These are phyloP conservation scores for Glyptemys insculpta DNA, from an alignment of 2,797 vertebrate genomes.

Conservation along the genomic window DNA sequence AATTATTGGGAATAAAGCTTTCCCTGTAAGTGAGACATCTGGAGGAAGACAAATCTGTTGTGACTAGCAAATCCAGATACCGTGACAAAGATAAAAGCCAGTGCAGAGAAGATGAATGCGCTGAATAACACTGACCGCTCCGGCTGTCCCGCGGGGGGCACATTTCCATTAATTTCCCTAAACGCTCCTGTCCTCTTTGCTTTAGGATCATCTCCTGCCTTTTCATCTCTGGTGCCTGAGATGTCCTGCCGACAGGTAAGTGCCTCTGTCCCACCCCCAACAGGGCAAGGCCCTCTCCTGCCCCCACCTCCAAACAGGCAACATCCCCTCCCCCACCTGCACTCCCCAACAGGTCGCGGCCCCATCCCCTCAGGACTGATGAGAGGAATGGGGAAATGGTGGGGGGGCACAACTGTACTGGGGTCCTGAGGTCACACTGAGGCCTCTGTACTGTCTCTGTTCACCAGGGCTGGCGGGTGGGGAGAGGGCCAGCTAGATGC, in stretches of 20 bases:
- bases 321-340: background rate
- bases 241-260: background rate
- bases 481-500: background rate
- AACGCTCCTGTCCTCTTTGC: background rate
- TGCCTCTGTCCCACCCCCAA: background rate
- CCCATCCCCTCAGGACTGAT: background rate
- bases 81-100: background rate
- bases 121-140: background rate
- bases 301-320: background rate
- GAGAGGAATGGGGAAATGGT: background rate
- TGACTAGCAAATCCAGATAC: constrained; percentile 21
- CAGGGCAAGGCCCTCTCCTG: background rate
- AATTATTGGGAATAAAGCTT: constrained; percentile 75
- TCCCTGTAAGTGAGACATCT: constrained; percentile 50
- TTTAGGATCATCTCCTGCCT: background rate
- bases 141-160: background rate
- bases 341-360: background rate
- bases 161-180: background rate
- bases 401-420: background rate
- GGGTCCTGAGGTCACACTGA: background rate
- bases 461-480: background rate
- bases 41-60: constrained; percentile 62
- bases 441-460: background rate
- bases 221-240: background rate
- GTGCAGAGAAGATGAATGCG: background rate